Conservation (phyloP, 1,140 invertebrate species). For the Papilio helenus region DNA sequence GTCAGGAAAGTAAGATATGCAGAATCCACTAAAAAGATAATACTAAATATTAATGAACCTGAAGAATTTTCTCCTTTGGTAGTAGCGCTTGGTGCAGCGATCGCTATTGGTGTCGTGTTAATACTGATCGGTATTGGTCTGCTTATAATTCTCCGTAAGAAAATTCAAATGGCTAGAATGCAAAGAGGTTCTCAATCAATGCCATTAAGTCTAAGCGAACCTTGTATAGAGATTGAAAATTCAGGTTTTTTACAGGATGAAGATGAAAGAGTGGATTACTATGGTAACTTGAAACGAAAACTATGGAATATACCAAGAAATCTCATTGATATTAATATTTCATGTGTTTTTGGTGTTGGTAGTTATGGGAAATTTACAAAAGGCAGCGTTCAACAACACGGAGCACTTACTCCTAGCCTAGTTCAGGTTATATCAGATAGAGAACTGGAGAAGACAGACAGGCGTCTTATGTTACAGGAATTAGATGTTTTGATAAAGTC, state of each 20-base stretch:
- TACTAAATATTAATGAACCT: constrained; percentile 78
- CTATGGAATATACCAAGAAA: constrained; percentile 89
- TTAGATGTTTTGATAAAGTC: constrained; percentile 88
- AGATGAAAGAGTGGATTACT: constrained; percentile 87
- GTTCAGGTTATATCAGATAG: constrained; percentile 83
- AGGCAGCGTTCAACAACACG: constrained; percentile 85
- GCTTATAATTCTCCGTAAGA: constrained; percentile 76
- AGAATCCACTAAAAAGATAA: constrained; percentile 80
- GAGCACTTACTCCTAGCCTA: constrained; percentile 62
- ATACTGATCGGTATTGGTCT: constrained; percentile 74
- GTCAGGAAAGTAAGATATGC: constrained; percentile 87
- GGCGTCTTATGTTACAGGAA: constrained; percentile 88
- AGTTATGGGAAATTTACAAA: constrained; percentile 89
- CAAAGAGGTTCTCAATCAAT: constrained; percentile 78
- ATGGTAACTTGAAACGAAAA: constrained; percentile 89
- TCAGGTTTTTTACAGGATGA: constrained; percentile 89
- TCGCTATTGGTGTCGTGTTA: constrained; percentile 78
- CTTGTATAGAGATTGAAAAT: constrained; percentile 84
- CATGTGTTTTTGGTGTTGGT: constrained; percentile 87
- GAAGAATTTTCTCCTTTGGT: constrained; percentile 75
- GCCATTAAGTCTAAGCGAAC: constrained; percentile 81
- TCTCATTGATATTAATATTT: constrained; percentile 86
- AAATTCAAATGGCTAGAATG: constrained; percentile 63
- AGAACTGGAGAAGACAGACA: constrained; percentile 85
- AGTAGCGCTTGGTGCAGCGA: constrained; percentile 75